Base-by-base conservation (phyloP, 2,888 invertebrate species). In the Entomobrya proxima region DNA sequence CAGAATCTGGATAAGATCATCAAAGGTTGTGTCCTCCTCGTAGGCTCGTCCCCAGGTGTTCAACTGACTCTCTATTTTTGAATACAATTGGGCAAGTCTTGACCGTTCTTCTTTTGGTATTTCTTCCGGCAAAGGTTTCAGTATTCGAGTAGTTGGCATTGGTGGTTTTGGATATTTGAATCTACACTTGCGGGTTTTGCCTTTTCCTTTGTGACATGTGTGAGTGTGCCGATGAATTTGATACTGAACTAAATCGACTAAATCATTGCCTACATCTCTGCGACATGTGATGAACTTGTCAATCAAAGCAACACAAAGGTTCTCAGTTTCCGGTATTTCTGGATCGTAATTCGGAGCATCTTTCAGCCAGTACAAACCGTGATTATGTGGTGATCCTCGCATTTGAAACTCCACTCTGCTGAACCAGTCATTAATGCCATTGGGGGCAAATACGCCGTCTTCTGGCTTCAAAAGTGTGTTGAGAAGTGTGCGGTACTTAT, bases 331-430 rank as follows among this genome's bases (percentile, higher is more conserved):
- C 9, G 32, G 21, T 40, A 67, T 64, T 1, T 32, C 24, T 18
- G 35, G 52, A 0, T 77, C 30, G 27, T 74, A 88, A 0, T 32
- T 18, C 1, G 86, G 86, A 5, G 82, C 74, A 30, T 52, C 58
- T 44, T 86, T 2, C 0, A 86, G 9, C 79, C 79, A 88, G n/a
- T 86, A 75, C 27, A 87, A 44, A 2, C 78, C 84, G 21, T 87
- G 83, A 1, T 58, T 72, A 35, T 86, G 79, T 0, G 83, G 83
- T 9, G 83, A 86, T 27, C 86, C 86, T 52, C 83, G 13, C 78
- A 86, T 78, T 85, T 47, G 85, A 35, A 79, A 85, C n/a, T 85
- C 85, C 18, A 85, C n/a, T n/a, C 85, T 55, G 30, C 61, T 79
- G 52, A 74, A 79, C 15, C 64, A 50, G 32, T 85, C 79, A 11